A percentile compares a stretch with the other conserved stretches of the same genome.
These are phyloP conservation scores for Cromileptes altivelis DNA, from an alignment of 2,113 vertebrate genomes.

Conservation along the genomic window DNA sequence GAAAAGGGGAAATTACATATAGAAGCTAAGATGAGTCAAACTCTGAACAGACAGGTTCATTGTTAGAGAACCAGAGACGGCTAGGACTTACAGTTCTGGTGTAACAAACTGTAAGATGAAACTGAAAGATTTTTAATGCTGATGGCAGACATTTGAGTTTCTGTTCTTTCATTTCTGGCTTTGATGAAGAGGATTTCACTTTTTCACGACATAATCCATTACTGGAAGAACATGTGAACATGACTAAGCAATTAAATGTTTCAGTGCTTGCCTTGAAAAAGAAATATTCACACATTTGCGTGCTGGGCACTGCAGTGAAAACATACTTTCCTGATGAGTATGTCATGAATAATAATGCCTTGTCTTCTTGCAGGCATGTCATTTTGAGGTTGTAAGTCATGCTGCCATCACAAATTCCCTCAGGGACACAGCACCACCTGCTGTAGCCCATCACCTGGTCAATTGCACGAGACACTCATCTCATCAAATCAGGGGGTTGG, in stretches of 20 bases:
- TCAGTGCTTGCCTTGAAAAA: not conserved
- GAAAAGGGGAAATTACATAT: not conserved
- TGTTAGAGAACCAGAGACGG: conserved; percentile 1
- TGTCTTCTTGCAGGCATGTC: conserved; percentile 51
- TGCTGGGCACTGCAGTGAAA: not conserved
- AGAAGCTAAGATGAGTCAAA: not conserved
- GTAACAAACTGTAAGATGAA: conserved; percentile 1
- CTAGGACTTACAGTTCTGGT: not conserved
- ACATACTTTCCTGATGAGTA: conserved; percentile 23
- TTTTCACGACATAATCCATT: not conserved
- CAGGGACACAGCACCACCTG: conserved; percentile 61
- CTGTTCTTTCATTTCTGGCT: conserved; percentile 4
- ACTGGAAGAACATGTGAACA: not conserved
- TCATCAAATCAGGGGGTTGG: conserved; percentile 17
- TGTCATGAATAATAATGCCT: conserved; percentile 46
- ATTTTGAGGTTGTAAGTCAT: conserved; percentile 50
- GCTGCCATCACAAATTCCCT: conserved; percentile 36
- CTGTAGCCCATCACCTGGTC: conserved; percentile 56
- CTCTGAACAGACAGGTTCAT: not conserved
- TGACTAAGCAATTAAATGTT: not conserved
- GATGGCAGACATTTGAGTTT: not conserved
- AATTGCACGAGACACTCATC: conserved; percentile 10
- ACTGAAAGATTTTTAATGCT: no score
- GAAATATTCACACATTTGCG: conserved; percentile 1
- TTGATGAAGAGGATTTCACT: not conserved